Conservation (phyloP, 2,797 vertebrate genomes). For the Pogonophryne albipinna region DNA sequence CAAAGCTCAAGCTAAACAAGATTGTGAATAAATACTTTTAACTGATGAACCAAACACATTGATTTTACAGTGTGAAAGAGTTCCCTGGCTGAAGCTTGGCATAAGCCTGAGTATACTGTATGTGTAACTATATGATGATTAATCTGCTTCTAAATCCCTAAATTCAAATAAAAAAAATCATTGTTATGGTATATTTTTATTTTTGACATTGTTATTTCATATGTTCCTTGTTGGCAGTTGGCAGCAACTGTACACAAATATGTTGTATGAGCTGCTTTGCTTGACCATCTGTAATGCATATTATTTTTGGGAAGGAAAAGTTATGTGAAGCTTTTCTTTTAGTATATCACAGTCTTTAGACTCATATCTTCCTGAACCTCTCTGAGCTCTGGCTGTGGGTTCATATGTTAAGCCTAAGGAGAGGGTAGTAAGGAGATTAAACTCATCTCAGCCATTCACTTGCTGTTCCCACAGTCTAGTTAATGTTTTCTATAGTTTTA, state of each 20-base stretch:
- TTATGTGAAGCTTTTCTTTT: neutral
- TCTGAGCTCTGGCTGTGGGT: conserved; percentile 22
- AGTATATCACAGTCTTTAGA: neutral
- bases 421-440: conserved; percentile 1
- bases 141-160: conserved; percentile 22
- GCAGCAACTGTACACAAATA: conserved; percentile 8
- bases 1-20: conserved; percentile 1
- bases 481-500: conserved; percentile 10
- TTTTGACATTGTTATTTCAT: conserved; percentile 39
- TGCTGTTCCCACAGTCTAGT: neutral
- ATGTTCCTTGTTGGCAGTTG: conserved; percentile 26
- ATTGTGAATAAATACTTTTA: neutral
- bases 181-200: conserved; percentile 15
- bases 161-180: neutral
- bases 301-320: conserved; percentile 30
- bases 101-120: conserved; percentile 22
- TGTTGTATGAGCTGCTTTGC: neutral
- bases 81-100: conserved; percentile 5
- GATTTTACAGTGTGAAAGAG: neutral
- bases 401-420: conserved; percentile 24
- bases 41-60: conserved; percentile 9
- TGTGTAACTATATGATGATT: conserved; percentile 19
- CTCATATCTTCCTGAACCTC: neutral
- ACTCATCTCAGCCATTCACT: neutral
- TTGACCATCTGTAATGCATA: conserved; percentile 14